Base-by-base conservation (phyloP, 2,797 vertebrate genomes). In the Lepus oiostolus region DNA sequence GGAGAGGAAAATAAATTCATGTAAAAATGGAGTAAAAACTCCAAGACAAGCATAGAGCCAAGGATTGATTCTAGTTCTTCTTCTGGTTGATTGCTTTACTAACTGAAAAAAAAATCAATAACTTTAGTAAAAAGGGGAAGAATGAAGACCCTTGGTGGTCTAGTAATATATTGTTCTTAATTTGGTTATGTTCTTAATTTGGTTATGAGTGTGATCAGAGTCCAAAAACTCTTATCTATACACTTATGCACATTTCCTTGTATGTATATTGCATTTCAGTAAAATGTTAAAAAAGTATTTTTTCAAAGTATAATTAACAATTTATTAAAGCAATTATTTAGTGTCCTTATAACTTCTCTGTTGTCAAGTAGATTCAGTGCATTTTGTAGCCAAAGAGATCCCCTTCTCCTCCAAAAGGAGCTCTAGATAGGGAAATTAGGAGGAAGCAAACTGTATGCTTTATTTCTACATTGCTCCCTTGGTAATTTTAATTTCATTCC, bases 391-490 rank as follows among this genome's bases (percentile, higher is more conserved):
- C 24, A 90, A 87, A 86, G 30, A 14, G 17, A 52, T 85, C 42
- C 42, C 42, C 42, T 58, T 58, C 90, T 90, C 63, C 35, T 86
- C 47, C 93, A 52, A 95, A 95, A 89, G 30, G 58, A 83, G 7
- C n/a, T 94, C 80, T 86, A 67, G 30, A 30, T 38, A 47, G 42
- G 2, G 79, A 95, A 92, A 87, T 60, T 47, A 67, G 62, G 85
- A 95, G 17, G 5, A 81, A 62, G 10, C 76, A 79, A 85, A 80
- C 16, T n/a, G 13, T 79, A 42, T 38, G 10, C 24, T 93, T 94
- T 52, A 85, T 60, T 88, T 93, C 24, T 82, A 16, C 5, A 16
- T 54, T 65, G 42, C 83, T 80, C 26, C 77, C 47, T 16, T 91
- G 24, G 47, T 94, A 58, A 54, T 7, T 74, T 91, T 88, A 84